These are phyloP conservation scores for Drosophila colorata DNA, from an alignment of 2,888 invertebrate genomes.

Conservation along the genomic window DNA sequence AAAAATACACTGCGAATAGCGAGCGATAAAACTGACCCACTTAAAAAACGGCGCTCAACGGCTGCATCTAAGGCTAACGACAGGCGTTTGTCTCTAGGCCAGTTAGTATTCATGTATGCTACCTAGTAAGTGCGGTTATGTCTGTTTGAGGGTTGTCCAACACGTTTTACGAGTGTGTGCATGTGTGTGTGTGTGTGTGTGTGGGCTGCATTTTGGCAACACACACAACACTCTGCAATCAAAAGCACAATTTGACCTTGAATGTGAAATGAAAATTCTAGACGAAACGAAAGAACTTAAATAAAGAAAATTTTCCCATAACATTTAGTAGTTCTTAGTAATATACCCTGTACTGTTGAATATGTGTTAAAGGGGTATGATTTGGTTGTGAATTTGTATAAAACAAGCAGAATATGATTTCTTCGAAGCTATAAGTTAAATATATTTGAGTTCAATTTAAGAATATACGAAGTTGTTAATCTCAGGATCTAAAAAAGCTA, in stretches of 20 bases:
- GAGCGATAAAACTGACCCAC: conserved; percentile 78
- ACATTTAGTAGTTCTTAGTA: not conserved
- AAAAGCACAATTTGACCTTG: conserved; percentile 54
- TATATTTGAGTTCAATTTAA: too few species aligned
- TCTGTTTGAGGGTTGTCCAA: conserved; percentile 20
- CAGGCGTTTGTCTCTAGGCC: conserved; percentile 56
- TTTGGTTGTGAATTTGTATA: not conserved
- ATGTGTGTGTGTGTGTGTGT: not conserved
- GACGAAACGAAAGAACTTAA: conserved; percentile 34
- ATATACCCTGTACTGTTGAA: conserved; percentile 6
- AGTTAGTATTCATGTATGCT: conserved; percentile 32
- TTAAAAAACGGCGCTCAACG: conserved; percentile 38
- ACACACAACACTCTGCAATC: conserved; percentile 36
- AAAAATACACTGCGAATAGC: conserved; percentile 25
- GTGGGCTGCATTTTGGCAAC: conserved; percentile 35
- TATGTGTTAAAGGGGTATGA: not conserved
- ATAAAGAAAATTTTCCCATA: conserved; percentile 2
- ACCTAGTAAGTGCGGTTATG: not conserved
- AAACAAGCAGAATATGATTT: too few species aligned
- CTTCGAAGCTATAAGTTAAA: too few species aligned
- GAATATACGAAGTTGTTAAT: too few species aligned
- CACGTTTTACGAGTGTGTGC: conserved; percentile 13
- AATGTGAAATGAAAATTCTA: conserved; percentile 67
- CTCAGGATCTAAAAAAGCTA: too few species aligned
- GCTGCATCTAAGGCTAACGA: conserved; percentile 47